phyloP scores from a whole-genome alignment of 2,888 invertebrate species.

The Artemia sinica region DNA sequence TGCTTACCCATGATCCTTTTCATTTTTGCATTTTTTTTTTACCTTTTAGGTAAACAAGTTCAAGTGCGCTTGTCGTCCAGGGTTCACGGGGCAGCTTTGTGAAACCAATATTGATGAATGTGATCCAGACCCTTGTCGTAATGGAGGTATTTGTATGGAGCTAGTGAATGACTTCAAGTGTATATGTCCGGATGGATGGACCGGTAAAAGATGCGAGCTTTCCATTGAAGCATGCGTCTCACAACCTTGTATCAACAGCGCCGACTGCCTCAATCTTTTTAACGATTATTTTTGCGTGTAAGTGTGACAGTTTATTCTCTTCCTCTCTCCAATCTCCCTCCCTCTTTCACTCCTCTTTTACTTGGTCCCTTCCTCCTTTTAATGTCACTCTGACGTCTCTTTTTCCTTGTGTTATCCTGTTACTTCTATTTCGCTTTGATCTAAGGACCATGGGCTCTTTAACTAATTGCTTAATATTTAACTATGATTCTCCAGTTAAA shows the following conservation, averaged over 20 bases:
- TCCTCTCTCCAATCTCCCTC: background rate
- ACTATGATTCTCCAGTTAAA: too few relatives aligned
- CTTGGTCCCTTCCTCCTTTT: conserved; percentile 25
- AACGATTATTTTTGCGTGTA: conserved; percentile 79
- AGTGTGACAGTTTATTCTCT: conserved; percentile 33
- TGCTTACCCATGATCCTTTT: background rate
- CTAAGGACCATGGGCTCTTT: conserved; percentile 5
- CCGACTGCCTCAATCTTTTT: conserved; percentile 75
- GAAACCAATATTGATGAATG: conserved; percentile 76
- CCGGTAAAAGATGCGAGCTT: conserved; percentile 61
- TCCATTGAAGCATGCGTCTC: conserved; percentile 74
- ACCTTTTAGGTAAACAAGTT: conserved; percentile 49
- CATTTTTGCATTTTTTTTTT: background rate
- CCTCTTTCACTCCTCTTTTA: conserved; percentile 16
- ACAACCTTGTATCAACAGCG: conserved; percentile 79
- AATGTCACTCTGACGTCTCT: too few relatives aligned
- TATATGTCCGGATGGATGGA: conserved; percentile 61
- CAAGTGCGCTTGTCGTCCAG: conserved; percentile 70
- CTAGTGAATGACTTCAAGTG: conserved; percentile 68
- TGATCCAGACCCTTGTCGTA: conserved; percentile 61
- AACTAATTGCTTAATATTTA: too few relatives aligned
- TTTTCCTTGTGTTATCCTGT: conserved; percentile 16
- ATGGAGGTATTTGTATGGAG: conserved; percentile 73
- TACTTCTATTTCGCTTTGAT: background rate
- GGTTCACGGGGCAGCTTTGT: conserved; percentile 66